Conservation (phyloP, 2,113 vertebrate species). For the Saccopteryx bilineata region DNA sequence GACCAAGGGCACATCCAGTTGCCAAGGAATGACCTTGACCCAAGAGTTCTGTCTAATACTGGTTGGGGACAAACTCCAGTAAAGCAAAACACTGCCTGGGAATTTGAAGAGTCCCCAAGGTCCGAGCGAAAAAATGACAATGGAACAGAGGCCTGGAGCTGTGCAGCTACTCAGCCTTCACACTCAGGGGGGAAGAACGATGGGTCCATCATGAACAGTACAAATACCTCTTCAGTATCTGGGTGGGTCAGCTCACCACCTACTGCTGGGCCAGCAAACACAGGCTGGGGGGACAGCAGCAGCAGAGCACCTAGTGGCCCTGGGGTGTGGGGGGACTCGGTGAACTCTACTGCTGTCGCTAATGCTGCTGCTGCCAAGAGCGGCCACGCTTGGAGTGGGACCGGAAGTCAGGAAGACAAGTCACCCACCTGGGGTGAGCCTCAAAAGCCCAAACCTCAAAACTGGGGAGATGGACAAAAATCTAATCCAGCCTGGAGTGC, state of each 20-base stretch:
- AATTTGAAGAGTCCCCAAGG: constrained; percentile 96
- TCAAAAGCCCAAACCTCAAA: constrained; percentile 93
- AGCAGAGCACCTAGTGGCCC: constrained; percentile 93
- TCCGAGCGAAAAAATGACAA: constrained; percentile 93
- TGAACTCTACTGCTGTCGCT: constrained; percentile 90
- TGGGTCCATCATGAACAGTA: constrained; percentile 91
- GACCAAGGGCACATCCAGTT: constrained; percentile 91
- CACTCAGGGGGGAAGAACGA: constrained; percentile 95
- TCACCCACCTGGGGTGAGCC: constrained; percentile 94
- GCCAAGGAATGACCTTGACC: constrained; percentile 96
- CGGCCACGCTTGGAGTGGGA: constrained; percentile 94
- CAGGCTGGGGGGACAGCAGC: constrained; percentile 92
- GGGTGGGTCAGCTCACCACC: constrained; percentile 94
- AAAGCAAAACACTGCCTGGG: constrained; percentile 98
- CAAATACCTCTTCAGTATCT: constrained; percentile 93
- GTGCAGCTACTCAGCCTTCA: constrained; percentile 92
- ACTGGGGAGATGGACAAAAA: constrained; percentile 95
- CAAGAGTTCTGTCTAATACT: constrained; percentile 96
- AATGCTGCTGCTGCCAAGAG: constrained; percentile 92
- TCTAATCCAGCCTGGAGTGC: constrained; percentile 93
- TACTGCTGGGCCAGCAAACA: constrained; percentile 89
- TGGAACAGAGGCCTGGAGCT: constrained; percentile 94
- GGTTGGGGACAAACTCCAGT: constrained; percentile 99
- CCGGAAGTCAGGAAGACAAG: constrained; percentile 93
- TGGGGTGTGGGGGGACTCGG: constrained; percentile 94